Base-by-base conservation (phyloP, 2,113 vertebrate species). In the Callaeas wilsoni region DNA sequence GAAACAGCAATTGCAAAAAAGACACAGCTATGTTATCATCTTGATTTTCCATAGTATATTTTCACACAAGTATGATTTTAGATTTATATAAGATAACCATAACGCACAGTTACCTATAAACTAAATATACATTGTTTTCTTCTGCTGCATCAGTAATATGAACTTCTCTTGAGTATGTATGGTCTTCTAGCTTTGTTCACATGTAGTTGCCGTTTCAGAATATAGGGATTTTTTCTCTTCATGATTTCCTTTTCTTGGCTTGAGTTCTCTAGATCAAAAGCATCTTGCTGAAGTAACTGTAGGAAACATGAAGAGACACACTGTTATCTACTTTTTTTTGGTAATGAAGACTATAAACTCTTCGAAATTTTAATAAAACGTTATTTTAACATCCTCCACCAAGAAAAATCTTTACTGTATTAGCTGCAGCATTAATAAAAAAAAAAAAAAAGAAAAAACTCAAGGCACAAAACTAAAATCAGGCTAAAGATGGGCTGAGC, bases 191-290 rank as follows among this genome's bases (percentile, higher is more conserved):
- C 98, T 97, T 99, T 99, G 97, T 98, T 98, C 85, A 97, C 98
- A 84, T 98, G 98, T 39, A 98, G 95, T 85, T 99, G 99, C 83
- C 99, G 97, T 97, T 99, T 99, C 96, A 99, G 98, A 96, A 99
- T 99, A 92, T 99, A 99, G 18, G 99, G 99, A 10, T 98, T 99
- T 98, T 99, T 99, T 87, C 99, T 98, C 94, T 99, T 99, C 90
- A 99, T 98, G 27, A 98, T 98, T 57, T 97, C 98, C 27, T 98
- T 98, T 92, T 98, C 98, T 93, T 98, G 97, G 94, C 97, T 98
- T 56, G 97, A 94, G 89, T 97, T 98, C 42, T 98, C 98, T 84
- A 94, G 46, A 56, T 98, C 98, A 75, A 98, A 94, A 95, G 97
- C 89, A n/a, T 99, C 98, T 94, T 98, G 97, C 52, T 98, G 98